Conservation (phyloP, 2,888 invertebrate species). For the Chorisops tibialis region DNA sequence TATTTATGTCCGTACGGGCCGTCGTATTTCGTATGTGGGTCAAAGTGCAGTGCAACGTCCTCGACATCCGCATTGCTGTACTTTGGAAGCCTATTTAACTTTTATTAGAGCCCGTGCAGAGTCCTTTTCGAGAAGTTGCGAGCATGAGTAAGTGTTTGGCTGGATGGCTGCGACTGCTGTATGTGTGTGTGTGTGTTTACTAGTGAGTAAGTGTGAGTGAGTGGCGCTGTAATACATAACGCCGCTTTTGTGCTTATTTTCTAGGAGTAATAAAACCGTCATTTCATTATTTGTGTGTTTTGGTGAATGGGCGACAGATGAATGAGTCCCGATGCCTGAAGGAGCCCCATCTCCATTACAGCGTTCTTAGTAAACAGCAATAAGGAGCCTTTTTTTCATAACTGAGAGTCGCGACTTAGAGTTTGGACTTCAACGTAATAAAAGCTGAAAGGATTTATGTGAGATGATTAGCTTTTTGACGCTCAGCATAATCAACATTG, state of each 20-base stretch:
- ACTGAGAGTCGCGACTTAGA: constrained; percentile 16
- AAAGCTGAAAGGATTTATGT: too few relatives aligned
- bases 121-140: neutral
- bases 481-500: too few relatives aligned
- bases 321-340: constrained; percentile 27
- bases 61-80: constrained; percentile 54
- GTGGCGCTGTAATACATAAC: constrained; percentile 4
- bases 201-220: too few relatives aligned
- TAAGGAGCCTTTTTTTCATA: constrained; percentile 13
- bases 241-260: constrained; percentile 18
- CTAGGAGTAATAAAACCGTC: constrained; percentile 32
- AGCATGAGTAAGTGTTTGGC: neutral
- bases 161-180: neutral
- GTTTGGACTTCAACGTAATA: too few relatives aligned
- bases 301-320: constrained; percentile 25
- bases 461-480: too few relatives aligned
- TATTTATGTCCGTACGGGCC: constrained; percentile 29
- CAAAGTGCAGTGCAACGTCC: constrained; percentile 54
- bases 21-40: constrained; percentile 44
- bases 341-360: constrained; percentile 17
- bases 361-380: constrained; percentile 12
- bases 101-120: constrained; percentile 38
- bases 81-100: constrained; percentile 46
- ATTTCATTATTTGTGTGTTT: constrained; percentile 33
- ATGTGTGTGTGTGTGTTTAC: neutral